These are phyloP conservation scores for Danio aesculapii DNA, from an alignment of 2,797 vertebrate species.

Conservation along the genomic window DNA sequence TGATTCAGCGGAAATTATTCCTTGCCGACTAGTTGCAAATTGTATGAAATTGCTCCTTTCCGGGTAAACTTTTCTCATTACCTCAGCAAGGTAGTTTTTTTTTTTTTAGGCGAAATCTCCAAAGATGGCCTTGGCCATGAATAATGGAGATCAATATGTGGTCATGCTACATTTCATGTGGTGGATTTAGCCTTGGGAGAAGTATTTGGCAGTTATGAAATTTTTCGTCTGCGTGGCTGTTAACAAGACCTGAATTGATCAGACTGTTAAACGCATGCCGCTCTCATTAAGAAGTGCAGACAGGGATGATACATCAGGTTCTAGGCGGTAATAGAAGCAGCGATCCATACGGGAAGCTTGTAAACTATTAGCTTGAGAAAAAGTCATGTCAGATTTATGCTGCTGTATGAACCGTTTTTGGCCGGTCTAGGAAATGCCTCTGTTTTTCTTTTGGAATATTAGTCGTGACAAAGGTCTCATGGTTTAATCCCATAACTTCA, in stretches of 20 bases:
- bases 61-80: slow-evolving; percentile 56
- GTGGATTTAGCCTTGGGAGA: slow-evolving; percentile 60
- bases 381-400: slow-evolving; percentile 39
- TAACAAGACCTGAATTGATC: slow-evolving; percentile 47
- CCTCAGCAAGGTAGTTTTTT: slow-evolving; percentile 53
- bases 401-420: slow-evolving; percentile 6
- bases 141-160: slow-evolving; percentile 63
- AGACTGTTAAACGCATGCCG: slow-evolving; percentile 22
- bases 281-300: slow-evolving; percentile 3
- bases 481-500: slow-evolving; percentile 14
- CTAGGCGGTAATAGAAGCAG: slow-evolving; percentile 6
- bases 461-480: slow-evolving; percentile 22
- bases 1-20: slow-evolving; percentile 50
- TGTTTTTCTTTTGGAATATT: slow-evolving; percentile 12
- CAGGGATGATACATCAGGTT: slow-evolving; percentile 40
- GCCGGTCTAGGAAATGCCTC: neutral
- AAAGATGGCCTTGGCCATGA: slow-evolving; percentile 55
- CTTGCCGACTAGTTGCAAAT: slow-evolving; percentile 16
- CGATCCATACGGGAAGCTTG: slow-evolving; percentile 6
- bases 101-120: slow-evolving; percentile 37
- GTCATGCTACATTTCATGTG: slow-evolving; percentile 67
- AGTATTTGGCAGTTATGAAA: slow-evolving; percentile 53
- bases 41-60: slow-evolving; percentile 30
- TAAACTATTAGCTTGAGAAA: slow-evolving; percentile 26
- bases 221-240: slow-evolving; percentile 30